Evolutionary conservation across 23 tunicate species (phyloP).

Genomic region (Halocynthia roretzi): DNA sequence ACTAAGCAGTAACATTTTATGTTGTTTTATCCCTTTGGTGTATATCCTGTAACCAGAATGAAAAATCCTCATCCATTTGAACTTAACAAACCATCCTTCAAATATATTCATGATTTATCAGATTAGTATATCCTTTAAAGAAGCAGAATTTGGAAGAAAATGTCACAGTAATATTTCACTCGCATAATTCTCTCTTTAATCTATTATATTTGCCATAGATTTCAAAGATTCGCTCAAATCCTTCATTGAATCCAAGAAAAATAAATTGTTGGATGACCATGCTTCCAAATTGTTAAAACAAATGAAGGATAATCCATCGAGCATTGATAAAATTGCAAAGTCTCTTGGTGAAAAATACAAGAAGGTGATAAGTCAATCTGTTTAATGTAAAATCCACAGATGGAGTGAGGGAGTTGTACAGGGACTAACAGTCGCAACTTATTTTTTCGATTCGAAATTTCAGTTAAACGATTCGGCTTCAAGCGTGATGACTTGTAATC

Average conservation of each 20-base stretch:
- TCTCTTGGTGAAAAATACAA: slow-evolving; percentile 51
- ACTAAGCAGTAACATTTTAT: not conserved
- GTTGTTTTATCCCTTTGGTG: not conserved
- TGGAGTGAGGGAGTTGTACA: not conserved
- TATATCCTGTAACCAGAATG: not conserved
- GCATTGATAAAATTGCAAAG: slow-evolving; percentile 26
- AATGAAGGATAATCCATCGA: slow-evolving; percentile 31
- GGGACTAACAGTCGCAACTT: not conserved
- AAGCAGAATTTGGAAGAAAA: not conserved
- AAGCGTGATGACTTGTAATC: too few relatives aligned
- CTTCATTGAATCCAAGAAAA: slow-evolving; percentile 38
- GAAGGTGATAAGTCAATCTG: slow-evolving; percentile 18
- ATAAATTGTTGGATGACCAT: slow-evolving; percentile 19
- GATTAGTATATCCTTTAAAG: not conserved
- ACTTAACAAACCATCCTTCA: not conserved
- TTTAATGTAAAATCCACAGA: not conserved
- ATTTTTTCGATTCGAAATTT: too few relatives aligned
- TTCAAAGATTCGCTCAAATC: slow-evolving; percentile 24
- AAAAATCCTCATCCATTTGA: not conserved
- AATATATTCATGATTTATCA: not conserved
- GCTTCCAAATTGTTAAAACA: slow-evolving; percentile 11
- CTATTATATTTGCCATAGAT: slow-evolving; percentile 21
- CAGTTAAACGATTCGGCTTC: too few relatives aligned
- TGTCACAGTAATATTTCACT: not conserved
- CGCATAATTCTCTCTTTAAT: not conserved